A percentile compares a stretch with the other conserved stretches of the same genome.
Evolutionary conservation across 1,140 invertebrate species (phyloP).

Genomic region (Ridgeia piscesae): DNA sequence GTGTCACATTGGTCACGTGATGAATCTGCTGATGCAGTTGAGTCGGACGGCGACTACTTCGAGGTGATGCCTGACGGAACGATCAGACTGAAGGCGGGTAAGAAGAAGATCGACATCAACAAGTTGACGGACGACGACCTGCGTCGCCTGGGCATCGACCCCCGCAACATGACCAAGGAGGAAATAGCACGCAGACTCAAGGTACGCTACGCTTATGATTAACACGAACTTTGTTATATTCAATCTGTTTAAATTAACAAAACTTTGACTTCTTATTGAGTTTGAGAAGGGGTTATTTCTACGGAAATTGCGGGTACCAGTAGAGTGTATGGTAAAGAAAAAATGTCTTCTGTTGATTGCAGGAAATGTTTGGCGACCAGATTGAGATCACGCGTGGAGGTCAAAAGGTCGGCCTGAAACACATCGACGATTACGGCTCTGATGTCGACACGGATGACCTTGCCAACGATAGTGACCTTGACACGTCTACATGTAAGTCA

Average conservation of each 20-base stretch:
- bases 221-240: not conserved
- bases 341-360: not conserved
- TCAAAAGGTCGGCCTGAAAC: conserved; percentile 46
- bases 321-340: not conserved
- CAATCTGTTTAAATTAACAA: too few relatives aligned
- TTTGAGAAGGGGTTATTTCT: not conserved
- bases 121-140: conserved; percentile 53
- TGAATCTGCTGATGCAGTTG: not conserved
- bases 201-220: conserved; percentile 29
- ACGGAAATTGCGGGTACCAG: not conserved
- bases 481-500: conserved; percentile 49
- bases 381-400: conserved; percentile 44
- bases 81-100: conserved; percentile 49
- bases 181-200: conserved; percentile 53
- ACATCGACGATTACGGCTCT: conserved; percentile 48
- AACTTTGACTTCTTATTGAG: not conserved
- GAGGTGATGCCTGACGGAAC: conserved; percentile 51
- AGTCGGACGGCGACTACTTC: conserved; percentile 51
- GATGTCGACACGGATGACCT: conserved; percentile 51
- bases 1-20: not conserved
- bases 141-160: conserved; percentile 49
- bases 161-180: conserved; percentile 44
- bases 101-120: conserved; percentile 53
- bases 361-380: conserved; percentile 54
- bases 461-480: conserved; percentile 54